Percentiles rank a stretch among this genome's conserved stretches.
These are phyloP conservation scores for Papilio helenus DNA, from an alignment of 1,140 invertebrate species.

Conservation along the genomic window DNA sequence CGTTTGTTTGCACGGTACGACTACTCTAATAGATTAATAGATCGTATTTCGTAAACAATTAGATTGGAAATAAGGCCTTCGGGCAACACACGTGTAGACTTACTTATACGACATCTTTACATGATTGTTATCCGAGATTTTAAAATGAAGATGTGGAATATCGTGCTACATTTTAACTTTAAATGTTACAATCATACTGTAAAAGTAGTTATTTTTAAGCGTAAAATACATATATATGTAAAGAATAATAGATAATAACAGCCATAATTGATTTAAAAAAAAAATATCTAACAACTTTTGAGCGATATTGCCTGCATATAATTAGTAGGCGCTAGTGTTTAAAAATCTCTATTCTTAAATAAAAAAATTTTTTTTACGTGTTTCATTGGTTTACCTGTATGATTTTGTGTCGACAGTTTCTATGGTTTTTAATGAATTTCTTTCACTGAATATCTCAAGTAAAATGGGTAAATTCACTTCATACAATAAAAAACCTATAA, in stretches of 20 bases:
- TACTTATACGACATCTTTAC: background rate
- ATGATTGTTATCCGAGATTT: background rate
- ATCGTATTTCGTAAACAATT: slow-evolving; percentile 26
- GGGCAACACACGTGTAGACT: background rate
- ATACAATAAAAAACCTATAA: background rate
- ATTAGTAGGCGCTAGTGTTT: background rate
- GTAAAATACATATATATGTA: too few species aligned
- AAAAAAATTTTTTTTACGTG: background rate
- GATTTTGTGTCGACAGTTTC: background rate
- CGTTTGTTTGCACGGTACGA: slow-evolving; percentile 4
- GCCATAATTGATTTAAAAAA: too few species aligned
- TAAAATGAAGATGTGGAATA: too few species aligned
- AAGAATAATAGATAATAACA: too few species aligned
- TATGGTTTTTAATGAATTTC: background rate
- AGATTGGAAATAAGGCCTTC: slow-evolving; percentile 16
- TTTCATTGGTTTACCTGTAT: background rate
- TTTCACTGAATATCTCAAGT: background rate
- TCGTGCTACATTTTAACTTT: too few species aligned
- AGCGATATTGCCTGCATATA: background rate
- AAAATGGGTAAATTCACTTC: background rate
- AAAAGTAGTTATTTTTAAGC: too few species aligned
- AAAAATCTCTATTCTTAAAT: background rate
- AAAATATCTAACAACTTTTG: background rate
- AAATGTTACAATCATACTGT: too few species aligned
- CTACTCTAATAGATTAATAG: slow-evolving; percentile 19